Percentiles rank a stretch among this genome's conserved stretches.
phyloP scores from a whole-genome alignment of 2,888 invertebrate species.

The Microplitis deprimator region DNA sequence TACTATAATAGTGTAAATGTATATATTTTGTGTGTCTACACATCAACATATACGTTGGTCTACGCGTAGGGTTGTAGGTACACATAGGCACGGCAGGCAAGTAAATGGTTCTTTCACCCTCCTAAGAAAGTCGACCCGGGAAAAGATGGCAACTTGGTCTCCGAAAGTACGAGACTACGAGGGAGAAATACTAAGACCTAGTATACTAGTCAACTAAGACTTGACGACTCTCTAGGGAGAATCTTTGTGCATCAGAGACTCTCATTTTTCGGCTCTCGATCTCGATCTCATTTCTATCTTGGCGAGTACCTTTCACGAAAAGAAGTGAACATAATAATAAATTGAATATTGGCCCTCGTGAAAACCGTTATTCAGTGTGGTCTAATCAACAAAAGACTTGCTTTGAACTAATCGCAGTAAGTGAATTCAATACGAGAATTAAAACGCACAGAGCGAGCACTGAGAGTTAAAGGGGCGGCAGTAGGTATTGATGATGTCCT shows the following conservation, averaged over 20 bases:
- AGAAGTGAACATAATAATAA: background rate
- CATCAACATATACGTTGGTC: constrained; percentile 38
- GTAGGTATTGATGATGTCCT: constrained; percentile 13
- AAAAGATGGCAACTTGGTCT: constrained; percentile 45
- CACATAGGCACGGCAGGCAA: constrained; percentile 30
- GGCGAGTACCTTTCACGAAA: background rate
- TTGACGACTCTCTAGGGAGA: constrained; percentile 54
- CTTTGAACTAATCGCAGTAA: background rate
- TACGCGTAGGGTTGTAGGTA: constrained; percentile 34
- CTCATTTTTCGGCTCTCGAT: constrained; percentile 52
- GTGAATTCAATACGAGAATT: constrained; percentile 7
- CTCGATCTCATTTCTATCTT: constrained; percentile 16
- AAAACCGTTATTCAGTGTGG: background rate
- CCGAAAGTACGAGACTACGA: constrained; percentile 26
- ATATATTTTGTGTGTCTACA: constrained; percentile 28
- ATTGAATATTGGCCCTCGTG: background rate
- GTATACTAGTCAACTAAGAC: constrained; percentile 42
- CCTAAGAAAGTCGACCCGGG: constrained; percentile 46
- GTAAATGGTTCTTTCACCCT: constrained; percentile 38
- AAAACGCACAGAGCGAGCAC: background rate
- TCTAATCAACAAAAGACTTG: background rate
- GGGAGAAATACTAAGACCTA: constrained; percentile 40
- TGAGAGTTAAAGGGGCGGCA: background rate
- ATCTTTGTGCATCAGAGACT: constrained; percentile 51
- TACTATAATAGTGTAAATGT: constrained; percentile 14